These are phyloP conservation scores for Junco hyemalis DNA, from an alignment of 2,113 vertebrate genomes.

Conservation along the genomic window DNA sequence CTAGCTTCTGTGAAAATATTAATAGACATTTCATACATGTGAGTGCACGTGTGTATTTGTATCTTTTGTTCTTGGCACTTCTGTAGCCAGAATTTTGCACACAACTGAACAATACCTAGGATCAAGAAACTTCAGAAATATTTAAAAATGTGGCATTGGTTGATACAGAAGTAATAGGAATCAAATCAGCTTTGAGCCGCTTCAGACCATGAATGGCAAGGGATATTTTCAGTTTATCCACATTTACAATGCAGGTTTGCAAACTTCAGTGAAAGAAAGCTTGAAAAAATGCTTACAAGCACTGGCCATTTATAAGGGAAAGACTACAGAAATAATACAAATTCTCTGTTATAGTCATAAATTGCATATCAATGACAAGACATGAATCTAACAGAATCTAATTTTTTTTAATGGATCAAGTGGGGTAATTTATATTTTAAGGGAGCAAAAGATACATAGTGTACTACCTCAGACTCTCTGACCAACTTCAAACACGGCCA, in stretches of 20 bases:
- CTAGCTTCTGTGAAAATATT: background rate
- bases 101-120: background rate
- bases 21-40: background rate
- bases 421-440: background rate
- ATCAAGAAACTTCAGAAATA: background rate
- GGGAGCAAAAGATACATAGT: background rate
- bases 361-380: background rate
- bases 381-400: background rate
- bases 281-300: background rate
- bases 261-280: background rate
- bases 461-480: background rate
- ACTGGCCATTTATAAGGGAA: background rate
- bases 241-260: background rate
- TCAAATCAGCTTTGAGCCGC: background rate
- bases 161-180: background rate
- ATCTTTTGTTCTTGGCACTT: background rate
- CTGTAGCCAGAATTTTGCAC: background rate
- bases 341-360: background rate
- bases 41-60: background rate
- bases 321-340: background rate
- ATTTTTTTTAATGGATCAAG: background rate
- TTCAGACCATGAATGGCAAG: background rate
- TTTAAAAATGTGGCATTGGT: background rate
- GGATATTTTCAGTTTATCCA: background rate
- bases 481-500: background rate